A percentile compares a stretch with the other conserved stretches of the same genome.
phyloP scores from a whole-genome alignment of 2,113 vertebrate species.

The Zeus faber region DNA sequence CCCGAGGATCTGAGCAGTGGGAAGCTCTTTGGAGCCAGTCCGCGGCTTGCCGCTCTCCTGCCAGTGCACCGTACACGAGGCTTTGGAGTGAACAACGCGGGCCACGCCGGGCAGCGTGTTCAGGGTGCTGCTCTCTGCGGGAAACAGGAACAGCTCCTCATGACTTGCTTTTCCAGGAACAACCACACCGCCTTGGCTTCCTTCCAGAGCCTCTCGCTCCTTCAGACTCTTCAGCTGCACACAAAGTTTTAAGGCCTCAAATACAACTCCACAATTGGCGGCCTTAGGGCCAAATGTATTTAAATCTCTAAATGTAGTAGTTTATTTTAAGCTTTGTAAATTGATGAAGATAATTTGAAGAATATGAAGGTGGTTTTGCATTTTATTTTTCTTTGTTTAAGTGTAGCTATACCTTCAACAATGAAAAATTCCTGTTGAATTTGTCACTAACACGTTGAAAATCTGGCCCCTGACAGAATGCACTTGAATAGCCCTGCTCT shows the following conservation, averaged over 20 bases:
- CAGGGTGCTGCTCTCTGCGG: slow-evolving; percentile 86
- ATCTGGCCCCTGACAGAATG: too few relatives aligned
- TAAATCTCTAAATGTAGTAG: too few relatives aligned
- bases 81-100: slow-evolving; percentile 96
- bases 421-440: too few relatives aligned
- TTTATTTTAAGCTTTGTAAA: too few relatives aligned
- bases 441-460: too few relatives aligned
- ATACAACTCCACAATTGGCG: background rate
- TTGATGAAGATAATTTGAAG: too few relatives aligned
- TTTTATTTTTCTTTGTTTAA: too few relatives aligned
- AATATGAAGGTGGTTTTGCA: too few relatives aligned
- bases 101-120: slow-evolving; percentile 89
- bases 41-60: slow-evolving; percentile 90
- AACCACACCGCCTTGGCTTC: slow-evolving; percentile 57
- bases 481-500: too few relatives aligned
- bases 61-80: slow-evolving; percentile 97
- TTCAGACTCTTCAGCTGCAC: slow-evolving; percentile 85
- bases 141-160: slow-evolving; percentile 88
- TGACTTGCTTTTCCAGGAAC: slow-evolving; percentile 61
- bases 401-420: too few relatives aligned
- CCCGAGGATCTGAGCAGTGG: slow-evolving; percentile 91
- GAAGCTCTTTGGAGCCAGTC: slow-evolving; percentile 84
- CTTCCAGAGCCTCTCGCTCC: slow-evolving; percentile 81
- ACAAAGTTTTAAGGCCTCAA: slow-evolving; percentile 68
- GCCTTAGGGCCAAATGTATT: too few relatives aligned